A percentile compares a stretch with the other conserved stretches of the same genome.
These are phyloP conservation scores for Strongylocentrotus purpuratus DNA, from an alignment of 35 echinoderm and acorn worm species.

Conservation along the genomic window DNA sequence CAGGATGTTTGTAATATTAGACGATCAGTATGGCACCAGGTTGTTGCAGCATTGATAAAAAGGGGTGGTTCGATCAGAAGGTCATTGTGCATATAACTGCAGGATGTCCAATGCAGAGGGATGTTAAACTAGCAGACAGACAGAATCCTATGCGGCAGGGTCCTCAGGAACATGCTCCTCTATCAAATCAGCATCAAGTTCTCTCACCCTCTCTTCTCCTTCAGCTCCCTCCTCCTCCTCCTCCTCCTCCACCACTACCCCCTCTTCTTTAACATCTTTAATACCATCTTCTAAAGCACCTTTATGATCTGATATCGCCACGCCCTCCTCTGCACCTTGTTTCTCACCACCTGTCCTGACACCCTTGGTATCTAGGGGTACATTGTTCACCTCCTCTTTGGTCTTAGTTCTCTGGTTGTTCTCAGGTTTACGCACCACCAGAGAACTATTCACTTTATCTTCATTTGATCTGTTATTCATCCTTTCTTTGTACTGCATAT, in stretches of 20 bases:
- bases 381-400: background rate
- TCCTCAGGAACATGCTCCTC: background rate
- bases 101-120: background rate
- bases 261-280: background rate
- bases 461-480: conserved; percentile 22
- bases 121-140: background rate
- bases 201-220: background rate
- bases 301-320: background rate
- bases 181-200: background rate
- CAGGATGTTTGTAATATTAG: background rate
- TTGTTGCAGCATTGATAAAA: background rate
- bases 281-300: background rate
- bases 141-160: background rate
- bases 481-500: conserved; percentile 54
- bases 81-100: background rate
- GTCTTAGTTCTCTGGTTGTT: background rate
- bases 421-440: background rate
- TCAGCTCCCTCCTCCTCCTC: background rate
- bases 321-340: background rate
- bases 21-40: background rate
- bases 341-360: background rate
- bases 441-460: background rate
- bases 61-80: background rate
- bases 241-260: background rate
- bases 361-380: background rate